A percentile compares a stretch with the other conserved stretches of the same genome.
These are phyloP conservation scores for Dysmachus trigonus DNA, from an alignment of 2,888 invertebrate species.

Conservation along the genomic window DNA sequence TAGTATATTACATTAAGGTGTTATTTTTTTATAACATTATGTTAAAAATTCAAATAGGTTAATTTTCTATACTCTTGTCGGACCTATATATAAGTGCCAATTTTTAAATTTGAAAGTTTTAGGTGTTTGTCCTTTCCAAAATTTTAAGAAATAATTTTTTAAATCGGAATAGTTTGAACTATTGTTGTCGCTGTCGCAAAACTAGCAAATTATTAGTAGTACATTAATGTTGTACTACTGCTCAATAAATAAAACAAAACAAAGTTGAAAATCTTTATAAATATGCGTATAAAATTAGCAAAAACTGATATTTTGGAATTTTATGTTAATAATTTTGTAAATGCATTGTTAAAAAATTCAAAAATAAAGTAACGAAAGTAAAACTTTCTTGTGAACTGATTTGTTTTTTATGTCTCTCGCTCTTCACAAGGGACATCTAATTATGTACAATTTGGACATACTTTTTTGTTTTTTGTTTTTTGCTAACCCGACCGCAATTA, in stretches of 20 bases:
- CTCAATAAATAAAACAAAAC: background rate
- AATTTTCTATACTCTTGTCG: no score
- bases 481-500: background rate
- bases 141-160: background rate
- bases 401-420: background rate
- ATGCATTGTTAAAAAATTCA: background rate
- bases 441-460: conserved; percentile 23
- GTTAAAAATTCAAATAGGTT: no score
- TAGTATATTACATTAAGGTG: no score
- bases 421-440: conserved; percentile 7
- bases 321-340: background rate
- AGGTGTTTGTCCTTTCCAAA: no score
- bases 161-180: background rate
- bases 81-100: no score
- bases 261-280: background rate
- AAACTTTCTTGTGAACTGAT: background rate
- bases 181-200: no score
- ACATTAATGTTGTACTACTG: background rate
- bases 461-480: no score
- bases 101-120: no score
- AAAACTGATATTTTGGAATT: background rate
- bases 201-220: no score
- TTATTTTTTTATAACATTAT: no score
- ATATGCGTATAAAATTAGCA: background rate
- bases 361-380: background rate